Evolutionary conservation across 2,113 vertebrate species (phyloP).

Genomic region (Neofelis nebulosa): DNA sequence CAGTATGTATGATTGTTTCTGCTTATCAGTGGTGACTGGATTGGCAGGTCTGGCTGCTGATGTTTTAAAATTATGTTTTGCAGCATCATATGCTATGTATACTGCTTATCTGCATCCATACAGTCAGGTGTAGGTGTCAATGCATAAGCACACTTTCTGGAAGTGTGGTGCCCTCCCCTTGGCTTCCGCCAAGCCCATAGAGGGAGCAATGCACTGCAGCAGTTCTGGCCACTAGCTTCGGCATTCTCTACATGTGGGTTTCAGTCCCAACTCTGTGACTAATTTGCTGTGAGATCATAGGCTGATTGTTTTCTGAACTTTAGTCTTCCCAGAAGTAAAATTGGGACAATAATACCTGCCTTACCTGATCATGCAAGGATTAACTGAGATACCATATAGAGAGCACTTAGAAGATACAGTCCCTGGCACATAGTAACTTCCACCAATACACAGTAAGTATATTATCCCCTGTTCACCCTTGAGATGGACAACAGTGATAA

Average conservation of each 20-base stretch:
- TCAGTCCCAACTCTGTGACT: not conserved
- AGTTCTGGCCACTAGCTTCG: not conserved
- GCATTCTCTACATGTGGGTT: too few species aligned
- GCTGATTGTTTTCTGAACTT: slow-evolving; percentile 2
- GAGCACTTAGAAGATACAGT: not conserved
- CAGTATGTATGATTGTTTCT: not conserved
- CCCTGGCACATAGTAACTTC: not conserved
- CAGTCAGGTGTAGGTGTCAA: not conserved
- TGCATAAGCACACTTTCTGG: not conserved
- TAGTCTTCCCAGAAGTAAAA: not conserved
- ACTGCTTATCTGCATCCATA: too few species aligned
- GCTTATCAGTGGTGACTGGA: not conserved
- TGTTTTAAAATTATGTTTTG: not conserved
- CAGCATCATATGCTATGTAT: not conserved
- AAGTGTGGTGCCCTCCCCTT: too few species aligned
- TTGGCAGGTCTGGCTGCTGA: not conserved
- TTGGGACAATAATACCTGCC: not conserved
- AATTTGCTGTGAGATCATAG: not conserved
- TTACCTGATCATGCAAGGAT: not conserved
- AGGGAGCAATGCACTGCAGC: not conserved
- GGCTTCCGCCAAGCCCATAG: too few species aligned
- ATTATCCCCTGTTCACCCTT: not conserved
- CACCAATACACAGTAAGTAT: not conserved
- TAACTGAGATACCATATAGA: not conserved
- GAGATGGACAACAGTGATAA: not conserved